These are phyloP conservation scores for Microtus oregoni DNA, from an alignment of 2,113 vertebrate species.

Conservation along the genomic window DNA sequence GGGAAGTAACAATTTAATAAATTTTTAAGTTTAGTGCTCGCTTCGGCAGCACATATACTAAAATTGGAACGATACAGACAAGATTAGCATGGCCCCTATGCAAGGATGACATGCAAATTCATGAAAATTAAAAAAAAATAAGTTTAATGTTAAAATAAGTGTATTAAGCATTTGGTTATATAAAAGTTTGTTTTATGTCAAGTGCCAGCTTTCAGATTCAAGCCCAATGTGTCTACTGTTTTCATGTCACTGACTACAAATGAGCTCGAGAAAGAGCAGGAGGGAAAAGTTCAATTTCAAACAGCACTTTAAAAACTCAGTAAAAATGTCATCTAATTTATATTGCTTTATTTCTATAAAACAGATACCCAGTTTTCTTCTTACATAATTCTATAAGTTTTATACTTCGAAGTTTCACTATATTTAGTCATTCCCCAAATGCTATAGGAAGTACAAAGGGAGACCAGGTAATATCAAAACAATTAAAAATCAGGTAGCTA, in stretches of 20 bases:
- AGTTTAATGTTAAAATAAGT: neutral
- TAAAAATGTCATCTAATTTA: neutral
- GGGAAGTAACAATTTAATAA: neutral
- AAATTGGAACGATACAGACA: no score
- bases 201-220: neutral
- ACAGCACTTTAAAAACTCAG: neutral
- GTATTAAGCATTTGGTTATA: neutral
- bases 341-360: neutral
- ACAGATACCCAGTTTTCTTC: neutral
- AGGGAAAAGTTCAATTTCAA: neutral
- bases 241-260: neutral
- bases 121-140: no score
- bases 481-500: neutral
- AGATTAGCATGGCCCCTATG: no score
- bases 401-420: neutral
- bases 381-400: neutral
- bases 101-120: no score
- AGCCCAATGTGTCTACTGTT: neutral
- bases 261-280: neutral
- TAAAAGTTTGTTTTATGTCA: slow-evolving; percentile 23
- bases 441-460: neutral
- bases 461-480: neutral
- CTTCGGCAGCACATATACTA: no score
- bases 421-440: neutral
- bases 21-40: no score